Base-by-base conservation (phyloP, 2,797 vertebrate genomes). In the Trachops cirrhosus region DNA sequence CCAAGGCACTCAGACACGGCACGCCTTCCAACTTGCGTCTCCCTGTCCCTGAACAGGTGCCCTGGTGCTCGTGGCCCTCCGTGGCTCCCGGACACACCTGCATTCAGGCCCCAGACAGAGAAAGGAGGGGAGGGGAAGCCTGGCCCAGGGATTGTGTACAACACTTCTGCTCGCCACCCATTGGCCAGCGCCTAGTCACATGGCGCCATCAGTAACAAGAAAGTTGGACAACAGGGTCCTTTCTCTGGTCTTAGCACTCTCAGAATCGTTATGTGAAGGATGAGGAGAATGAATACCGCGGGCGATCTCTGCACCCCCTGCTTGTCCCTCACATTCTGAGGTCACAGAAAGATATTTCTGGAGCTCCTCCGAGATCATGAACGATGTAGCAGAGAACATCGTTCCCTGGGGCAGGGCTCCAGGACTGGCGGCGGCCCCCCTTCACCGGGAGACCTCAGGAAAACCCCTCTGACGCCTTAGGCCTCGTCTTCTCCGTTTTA, bases 321-420 rank as follows among this genome's bases (percentile, higher is more conserved):
- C 11, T 6, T 11, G 0, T 52, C 37, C 46, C n/a, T 59, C 32
- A 59, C 21, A 6, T 54, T 82, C 94, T 67, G 2, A 59, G 64
- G 18, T 85, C 46, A 67, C 0, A 2, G 50, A 41, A 84, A 67
- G 21, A 39, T 78, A 82, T 59, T 74, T 39, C 19, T 0, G 22
- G 24, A 16, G 1, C 14, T 41, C 77, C 52, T 67, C 74, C 9
- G 4, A 68, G 41, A 18, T 41, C 22, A 2, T 54, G 24, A 93
- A 2, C 2, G 2, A 24, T 1, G 12, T 1, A 18, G 5, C 6
- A 6, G 6, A 62, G 24, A 29, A 48, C 10, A 18, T 12, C 34
- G n/a, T n/a, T n/a, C n/a, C 10, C 32, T 29, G 2, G 18, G 21
- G 34, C 14, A 64, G n/a, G 7, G 34, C 34, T 52, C 12, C 74